A percentile compares a stretch with the other conserved stretches of the same genome.
These are phyloP conservation scores for Oligia strigilis DNA, from an alignment of 2,888 invertebrate species.

Conservation along the genomic window DNA sequence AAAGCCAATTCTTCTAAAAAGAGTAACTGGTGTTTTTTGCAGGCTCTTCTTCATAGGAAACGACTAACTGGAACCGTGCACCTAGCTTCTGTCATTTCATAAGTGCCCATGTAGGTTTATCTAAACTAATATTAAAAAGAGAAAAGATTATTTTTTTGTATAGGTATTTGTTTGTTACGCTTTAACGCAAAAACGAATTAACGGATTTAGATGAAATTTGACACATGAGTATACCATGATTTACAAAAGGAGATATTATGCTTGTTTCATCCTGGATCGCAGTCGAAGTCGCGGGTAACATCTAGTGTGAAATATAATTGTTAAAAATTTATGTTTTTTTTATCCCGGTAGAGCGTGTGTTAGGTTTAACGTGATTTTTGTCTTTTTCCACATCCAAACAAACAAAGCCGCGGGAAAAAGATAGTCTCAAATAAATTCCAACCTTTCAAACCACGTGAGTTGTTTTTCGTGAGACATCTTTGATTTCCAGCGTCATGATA, in stretches of 20 bases:
- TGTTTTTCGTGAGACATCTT: constrained; percentile 56
- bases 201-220: no score
- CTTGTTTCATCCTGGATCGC: no score
- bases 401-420: not conserved
- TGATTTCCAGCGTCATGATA: constrained; percentile 61
- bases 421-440: constrained; percentile 13
- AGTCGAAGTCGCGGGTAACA: no score
- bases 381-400: not conserved
- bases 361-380: not conserved
- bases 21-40: not conserved
- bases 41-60: not conserved
- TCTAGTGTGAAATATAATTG: not conserved
- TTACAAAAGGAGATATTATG: no score
- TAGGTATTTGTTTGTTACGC: no score
- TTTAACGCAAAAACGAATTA: no score
- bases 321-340: not conserved
- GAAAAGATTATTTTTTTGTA: no score
- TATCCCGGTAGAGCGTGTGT: not conserved
- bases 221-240: no score
- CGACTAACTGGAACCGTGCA: not conserved
- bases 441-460: constrained; percentile 29
- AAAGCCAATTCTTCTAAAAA: not conserved
- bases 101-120: not conserved
- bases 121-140: no score
- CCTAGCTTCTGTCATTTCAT: not conserved